These are phyloP conservation scores for Drymodes brunneopygia DNA, from an alignment of 2,113 vertebrate species.

Conservation along the genomic window DNA sequence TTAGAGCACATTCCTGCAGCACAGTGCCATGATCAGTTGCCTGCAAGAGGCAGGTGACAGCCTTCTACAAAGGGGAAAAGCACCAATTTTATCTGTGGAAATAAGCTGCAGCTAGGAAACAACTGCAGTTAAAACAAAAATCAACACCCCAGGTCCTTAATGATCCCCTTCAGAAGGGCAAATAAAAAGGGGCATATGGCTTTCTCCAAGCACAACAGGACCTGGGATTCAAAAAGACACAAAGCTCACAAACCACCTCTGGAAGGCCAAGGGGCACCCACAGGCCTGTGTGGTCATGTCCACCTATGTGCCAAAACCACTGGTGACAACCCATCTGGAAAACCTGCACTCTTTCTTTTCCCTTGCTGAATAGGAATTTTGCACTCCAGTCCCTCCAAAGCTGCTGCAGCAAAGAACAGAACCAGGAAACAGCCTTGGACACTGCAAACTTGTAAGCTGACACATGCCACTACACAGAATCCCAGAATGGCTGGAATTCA, in stretches of 20 bases:
- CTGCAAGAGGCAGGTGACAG: not conserved
- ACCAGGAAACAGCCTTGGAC: not conserved
- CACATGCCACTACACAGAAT: not conserved
- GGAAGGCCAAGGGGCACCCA: not conserved
- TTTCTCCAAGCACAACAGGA: not conserved
- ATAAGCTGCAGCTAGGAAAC: not conserved
- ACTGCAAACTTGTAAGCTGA: not conserved
- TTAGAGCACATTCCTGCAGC: not conserved
- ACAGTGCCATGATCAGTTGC: not conserved
- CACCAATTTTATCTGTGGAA: not conserved
- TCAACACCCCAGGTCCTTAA: not conserved
- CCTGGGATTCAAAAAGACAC: not conserved
- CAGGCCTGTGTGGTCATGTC: not conserved
- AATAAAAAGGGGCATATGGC: not conserved
- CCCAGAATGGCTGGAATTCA: not conserved
- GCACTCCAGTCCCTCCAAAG: not conserved
- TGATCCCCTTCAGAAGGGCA: not conserved
- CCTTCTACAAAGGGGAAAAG: not conserved
- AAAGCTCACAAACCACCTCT: not conserved
- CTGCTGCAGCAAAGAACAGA: not conserved
- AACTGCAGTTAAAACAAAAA: not conserved
- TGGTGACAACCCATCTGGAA: not conserved
- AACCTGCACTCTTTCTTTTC: not conserved
- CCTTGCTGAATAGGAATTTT: not conserved
- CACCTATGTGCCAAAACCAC: not conserved